phyloP scores from a whole-genome alignment of 2,113 vertebrate genomes.

The Aix galericulata region DNA sequence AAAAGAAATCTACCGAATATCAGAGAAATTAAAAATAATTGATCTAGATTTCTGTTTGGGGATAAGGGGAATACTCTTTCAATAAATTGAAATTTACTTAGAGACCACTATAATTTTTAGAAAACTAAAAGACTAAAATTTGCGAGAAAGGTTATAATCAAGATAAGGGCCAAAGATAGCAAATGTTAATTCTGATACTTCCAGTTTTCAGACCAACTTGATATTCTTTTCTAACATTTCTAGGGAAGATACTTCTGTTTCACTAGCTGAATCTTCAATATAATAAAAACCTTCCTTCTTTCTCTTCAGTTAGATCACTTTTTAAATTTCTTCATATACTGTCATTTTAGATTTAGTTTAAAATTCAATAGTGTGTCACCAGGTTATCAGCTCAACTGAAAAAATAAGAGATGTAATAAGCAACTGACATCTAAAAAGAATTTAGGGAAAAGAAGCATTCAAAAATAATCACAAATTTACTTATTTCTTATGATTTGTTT shows the following conservation, averaged over 20 bases:
- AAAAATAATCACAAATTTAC: neutral
- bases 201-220: neutral
- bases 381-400: neutral
- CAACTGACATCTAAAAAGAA: neutral
- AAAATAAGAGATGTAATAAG: neutral
- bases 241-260: neutral
- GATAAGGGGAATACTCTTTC: neutral
- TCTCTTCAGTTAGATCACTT: neutral
- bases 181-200: neutral
- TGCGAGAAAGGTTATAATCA: neutral
- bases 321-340: neutral
- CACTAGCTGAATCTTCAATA: neutral
- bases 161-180: neutral
- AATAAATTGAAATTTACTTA: neutral
- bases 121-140: neutral
- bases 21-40: neutral
- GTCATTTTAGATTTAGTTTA: neutral
- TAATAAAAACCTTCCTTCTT: neutral
- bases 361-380: neutral
- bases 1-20: neutral
- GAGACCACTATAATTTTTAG: neutral
- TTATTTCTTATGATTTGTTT: neutral
- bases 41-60: neutral
- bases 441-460: neutral
- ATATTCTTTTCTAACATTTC: neutral